Conservation (phyloP, 2,888 invertebrate species). For the Netelia inedita region DNA sequence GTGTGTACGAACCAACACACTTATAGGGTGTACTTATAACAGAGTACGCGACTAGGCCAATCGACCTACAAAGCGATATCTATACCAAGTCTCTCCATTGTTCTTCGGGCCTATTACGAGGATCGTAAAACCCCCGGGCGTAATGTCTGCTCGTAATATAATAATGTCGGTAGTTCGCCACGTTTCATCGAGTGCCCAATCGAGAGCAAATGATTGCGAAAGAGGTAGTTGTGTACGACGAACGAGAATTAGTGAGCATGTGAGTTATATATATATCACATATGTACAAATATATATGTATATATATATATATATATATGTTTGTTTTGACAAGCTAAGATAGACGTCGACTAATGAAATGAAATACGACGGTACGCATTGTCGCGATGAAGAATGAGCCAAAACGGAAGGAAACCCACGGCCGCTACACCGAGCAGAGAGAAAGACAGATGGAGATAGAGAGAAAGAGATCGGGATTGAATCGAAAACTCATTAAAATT, state of each 20-base stretch:
- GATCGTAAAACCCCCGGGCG: constrained; percentile 64
- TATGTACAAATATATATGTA: constrained; percentile 4
- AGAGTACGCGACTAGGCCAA: constrained; percentile 36
- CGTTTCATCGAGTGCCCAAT: constrained; percentile 66
- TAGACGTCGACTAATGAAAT: not conserved
- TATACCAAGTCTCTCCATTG: constrained; percentile 57
- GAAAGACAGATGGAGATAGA: constrained; percentile 9
- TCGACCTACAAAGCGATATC: constrained; percentile 55
- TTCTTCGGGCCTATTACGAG: constrained; percentile 61
- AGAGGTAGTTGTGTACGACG: constrained; percentile 2
- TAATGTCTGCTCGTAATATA: constrained; percentile 68
- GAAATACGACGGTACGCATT: not conserved
- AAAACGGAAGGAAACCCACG: constrained; percentile 41
- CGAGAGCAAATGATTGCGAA: constrained; percentile 60
- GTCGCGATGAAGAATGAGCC: not conserved
- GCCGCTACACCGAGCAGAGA: not conserved
- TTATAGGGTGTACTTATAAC: not conserved
- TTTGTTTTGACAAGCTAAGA: not conserved
- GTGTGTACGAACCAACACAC: not conserved
- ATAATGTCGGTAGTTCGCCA: constrained; percentile 62
- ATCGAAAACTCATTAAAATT: constrained; percentile 53
- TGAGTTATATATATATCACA: not conserved
- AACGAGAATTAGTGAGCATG: not conserved
- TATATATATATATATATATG: not conserved
- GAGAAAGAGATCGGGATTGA: constrained; percentile 24